These are phyloP conservation scores for Sphyrna mokarran DNA, from an alignment of 2,113 vertebrate species.

Conservation along the genomic window DNA sequence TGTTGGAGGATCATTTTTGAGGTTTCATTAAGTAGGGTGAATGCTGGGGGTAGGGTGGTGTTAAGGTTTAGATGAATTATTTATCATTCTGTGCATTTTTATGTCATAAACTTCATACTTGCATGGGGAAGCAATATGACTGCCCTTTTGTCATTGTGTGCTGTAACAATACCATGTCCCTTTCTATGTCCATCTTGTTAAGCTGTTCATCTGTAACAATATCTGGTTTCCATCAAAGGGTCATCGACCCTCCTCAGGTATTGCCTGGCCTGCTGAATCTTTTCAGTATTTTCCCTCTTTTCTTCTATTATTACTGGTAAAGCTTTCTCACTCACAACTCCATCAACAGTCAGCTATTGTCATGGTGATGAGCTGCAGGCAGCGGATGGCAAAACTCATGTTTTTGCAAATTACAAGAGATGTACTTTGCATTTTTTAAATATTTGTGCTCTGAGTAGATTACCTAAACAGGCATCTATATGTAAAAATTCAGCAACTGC, in stretches of 20 bases:
- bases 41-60: no score
- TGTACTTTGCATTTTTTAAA: background rate
- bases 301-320: background rate
- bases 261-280: background rate
- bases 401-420: background rate
- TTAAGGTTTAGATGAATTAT: background rate
- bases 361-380: slow-evolving; percentile 14
- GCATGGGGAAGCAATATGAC: background rate
- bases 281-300: background rate
- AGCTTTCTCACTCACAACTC: background rate
- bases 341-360: background rate
- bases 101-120: background rate
- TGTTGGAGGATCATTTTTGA: background rate
- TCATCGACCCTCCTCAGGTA: background rate
- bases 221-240: background rate
- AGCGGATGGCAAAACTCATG: background rate
- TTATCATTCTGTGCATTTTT: background rate
- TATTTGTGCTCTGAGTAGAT: background rate
- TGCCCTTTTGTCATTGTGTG: background rate
- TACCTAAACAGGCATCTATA: background rate
- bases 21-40: background rate
- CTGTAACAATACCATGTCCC: background rate
- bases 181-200: background rate
- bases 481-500: background rate
- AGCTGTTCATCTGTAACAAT: background rate